Percentiles rank a stretch among this genome's conserved stretches.
These are phyloP conservation scores for Climacteris rufus DNA, from an alignment of 2,113 vertebrate species.

Conservation along the genomic window DNA sequence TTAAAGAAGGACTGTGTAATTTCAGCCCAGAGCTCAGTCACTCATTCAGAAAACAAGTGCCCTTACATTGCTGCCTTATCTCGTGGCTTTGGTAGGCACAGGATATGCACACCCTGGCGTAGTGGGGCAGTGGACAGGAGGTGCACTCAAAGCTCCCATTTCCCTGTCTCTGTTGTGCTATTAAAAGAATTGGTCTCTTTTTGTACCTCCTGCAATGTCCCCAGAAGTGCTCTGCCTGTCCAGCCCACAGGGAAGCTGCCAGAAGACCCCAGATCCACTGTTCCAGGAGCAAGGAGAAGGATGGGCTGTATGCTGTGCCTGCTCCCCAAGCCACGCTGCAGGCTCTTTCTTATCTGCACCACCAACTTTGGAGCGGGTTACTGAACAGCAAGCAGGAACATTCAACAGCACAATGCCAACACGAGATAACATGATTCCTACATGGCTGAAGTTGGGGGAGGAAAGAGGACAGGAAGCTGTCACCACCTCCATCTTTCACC, in stretches of 20 bases:
- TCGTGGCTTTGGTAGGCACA: not conserved
- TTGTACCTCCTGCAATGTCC: not conserved
- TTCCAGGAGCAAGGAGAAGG: not conserved
- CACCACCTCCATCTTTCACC: not conserved
- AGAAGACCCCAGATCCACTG: not conserved
- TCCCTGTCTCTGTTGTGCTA: not conserved
- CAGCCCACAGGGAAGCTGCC: not conserved
- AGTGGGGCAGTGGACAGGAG: not conserved
- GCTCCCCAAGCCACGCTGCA: not conserved
- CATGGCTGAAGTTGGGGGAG: not conserved
- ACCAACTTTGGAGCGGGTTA: not conserved
- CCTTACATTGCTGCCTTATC: not conserved
- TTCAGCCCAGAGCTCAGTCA: not conserved
- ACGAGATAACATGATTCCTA: not conserved
- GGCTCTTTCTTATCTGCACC: not conserved
- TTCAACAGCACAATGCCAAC: not conserved
- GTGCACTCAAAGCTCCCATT: not conserved
- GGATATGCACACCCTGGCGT: not conserved
- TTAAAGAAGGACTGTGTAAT: not conserved
- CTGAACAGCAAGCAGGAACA: not conserved
- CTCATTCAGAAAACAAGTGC: not conserved
- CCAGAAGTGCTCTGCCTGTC: not conserved
- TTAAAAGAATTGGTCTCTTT: not conserved
- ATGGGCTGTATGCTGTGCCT: not conserved
- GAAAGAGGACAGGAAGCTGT: not conserved